Conservation (phyloP, 2,888 invertebrate genomes). For the Choreutis nemorana region DNA sequence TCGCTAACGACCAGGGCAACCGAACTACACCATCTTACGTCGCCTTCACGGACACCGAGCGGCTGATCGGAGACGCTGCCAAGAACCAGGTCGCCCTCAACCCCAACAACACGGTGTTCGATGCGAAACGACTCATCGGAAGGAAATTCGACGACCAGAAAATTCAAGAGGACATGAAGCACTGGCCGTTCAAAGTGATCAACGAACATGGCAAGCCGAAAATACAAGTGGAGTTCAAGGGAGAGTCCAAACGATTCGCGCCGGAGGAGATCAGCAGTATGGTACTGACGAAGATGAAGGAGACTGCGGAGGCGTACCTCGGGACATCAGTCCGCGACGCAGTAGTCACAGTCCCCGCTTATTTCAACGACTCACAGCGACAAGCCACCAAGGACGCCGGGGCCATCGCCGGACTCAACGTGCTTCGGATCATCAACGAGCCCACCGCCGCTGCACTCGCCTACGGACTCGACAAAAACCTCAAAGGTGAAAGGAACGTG, state of each 20-base stretch:
- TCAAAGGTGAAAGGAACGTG: constrained; percentile 70
- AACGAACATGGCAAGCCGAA: constrained; percentile 73
- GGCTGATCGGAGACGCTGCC: constrained; percentile 86
- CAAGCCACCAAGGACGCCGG: constrained; percentile 89
- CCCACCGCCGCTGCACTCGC: constrained; percentile 80
- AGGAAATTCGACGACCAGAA: constrained; percentile 78
- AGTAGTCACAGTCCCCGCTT: constrained; percentile 83
- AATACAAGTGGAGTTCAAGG: constrained; percentile 72
- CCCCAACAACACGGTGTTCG: constrained; percentile 77
- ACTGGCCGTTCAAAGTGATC: constrained; percentile 83
- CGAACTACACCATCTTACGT: constrained; percentile 89
- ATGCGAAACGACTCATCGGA: constrained; percentile 80
- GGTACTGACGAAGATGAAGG: constrained; percentile 64
- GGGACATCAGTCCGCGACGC: constrained; percentile 74
- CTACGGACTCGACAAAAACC: constrained; percentile 75
- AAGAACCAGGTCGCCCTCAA: constrained; percentile 85
- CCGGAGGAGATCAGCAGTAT: constrained; percentile 78
- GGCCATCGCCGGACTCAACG: constrained; percentile 76
- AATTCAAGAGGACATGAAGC: constrained; percentile 81
- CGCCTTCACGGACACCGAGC: constrained; percentile 84
- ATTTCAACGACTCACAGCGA: constrained; percentile 77
- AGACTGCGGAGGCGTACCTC: constrained; percentile 76
- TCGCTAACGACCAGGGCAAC: constrained; percentile 90
- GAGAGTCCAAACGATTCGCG: constrained; percentile 69
- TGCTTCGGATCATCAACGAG: constrained; percentile 84